A percentile compares a stretch with the other conserved stretches of the same genome.
phyloP scores from a whole-genome alignment of 2,113 vertebrate genomes.

The Oryzias javanicus region DNA sequence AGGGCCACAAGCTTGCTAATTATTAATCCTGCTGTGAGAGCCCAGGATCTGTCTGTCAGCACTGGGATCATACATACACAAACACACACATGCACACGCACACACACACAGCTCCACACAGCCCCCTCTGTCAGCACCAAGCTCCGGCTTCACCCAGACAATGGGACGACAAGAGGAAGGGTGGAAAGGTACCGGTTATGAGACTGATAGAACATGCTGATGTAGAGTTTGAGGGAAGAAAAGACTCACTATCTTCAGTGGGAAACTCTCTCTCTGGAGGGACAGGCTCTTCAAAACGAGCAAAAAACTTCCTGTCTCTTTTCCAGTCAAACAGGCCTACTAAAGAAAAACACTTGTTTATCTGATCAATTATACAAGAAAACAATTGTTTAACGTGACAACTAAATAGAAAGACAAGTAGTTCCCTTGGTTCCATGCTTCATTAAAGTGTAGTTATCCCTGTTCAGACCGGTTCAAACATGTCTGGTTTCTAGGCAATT shows the following conservation, averaged over 20 bases:
- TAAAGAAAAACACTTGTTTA: conserved; percentile 2
- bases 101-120: conserved; percentile 23
- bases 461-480: conserved; percentile 25
- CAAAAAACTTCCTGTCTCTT: conserved; percentile 70
- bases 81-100: conserved; percentile 18
- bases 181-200: conserved; percentile 28
- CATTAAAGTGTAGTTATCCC: conserved; percentile 45
- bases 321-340: conserved; percentile 80
- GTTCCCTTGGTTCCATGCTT: conserved; percentile 3
- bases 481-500: conserved; percentile 57
- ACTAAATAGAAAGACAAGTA: background rate
- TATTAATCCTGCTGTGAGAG: conserved; percentile 75
- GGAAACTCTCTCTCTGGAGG: conserved; percentile 62
- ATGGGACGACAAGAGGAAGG: conserved; percentile 30
- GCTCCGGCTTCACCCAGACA: conserved; percentile 50
- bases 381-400: background rate
- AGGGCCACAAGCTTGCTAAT: conserved; percentile 73
- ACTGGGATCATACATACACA: conserved; percentile 39
- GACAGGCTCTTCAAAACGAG: conserved; percentile 69
- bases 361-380: background rate
- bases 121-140: conserved; percentile 36
- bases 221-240: conserved; percentile 6
- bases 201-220: conserved; percentile 16
- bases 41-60: conserved; percentile 73
- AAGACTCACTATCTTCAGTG: conserved; percentile 68